Conservation (phyloP, 2,888 invertebrate genomes). For the Muschampia staudingeri region DNA sequence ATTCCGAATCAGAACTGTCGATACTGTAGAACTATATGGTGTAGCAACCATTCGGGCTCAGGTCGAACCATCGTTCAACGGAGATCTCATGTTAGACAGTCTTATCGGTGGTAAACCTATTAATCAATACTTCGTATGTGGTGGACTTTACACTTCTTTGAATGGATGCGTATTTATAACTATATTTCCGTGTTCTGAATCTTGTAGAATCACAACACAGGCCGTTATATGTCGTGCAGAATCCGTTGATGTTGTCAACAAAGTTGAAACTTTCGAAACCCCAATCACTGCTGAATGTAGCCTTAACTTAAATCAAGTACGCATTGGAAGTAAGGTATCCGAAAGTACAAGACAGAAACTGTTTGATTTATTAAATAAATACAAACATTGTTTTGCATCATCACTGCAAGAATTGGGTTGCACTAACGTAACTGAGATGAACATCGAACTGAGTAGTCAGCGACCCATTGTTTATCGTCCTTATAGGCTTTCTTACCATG, state of each 20-base stretch:
- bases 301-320: neutral
- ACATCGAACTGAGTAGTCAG: constrained; percentile 49
- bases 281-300: too few species aligned
- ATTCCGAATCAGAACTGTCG: neutral
- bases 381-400: constrained; percentile 47
- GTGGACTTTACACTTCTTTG: neutral
- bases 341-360: neutral
- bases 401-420: constrained; percentile 40
- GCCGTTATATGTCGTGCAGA: neutral
- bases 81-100: neutral
- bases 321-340: neutral
- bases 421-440: constrained; percentile 62
- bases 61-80: neutral
- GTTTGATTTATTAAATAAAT: neutral
- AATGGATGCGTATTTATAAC: neutral
- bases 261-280: neutral
- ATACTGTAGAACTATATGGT: neutral
- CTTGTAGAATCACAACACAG: neutral
- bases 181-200: neutral
- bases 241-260: neutral
- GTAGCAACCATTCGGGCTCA: neutral
- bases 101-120: neutral
- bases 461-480: constrained; percentile 65
- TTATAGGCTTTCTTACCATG: constrained; percentile 60
- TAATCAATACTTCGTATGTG: neutral